Evolutionary conservation across 2,113 vertebrate species (phyloP).

Genomic region (Rafetus swinhoei): DNA sequence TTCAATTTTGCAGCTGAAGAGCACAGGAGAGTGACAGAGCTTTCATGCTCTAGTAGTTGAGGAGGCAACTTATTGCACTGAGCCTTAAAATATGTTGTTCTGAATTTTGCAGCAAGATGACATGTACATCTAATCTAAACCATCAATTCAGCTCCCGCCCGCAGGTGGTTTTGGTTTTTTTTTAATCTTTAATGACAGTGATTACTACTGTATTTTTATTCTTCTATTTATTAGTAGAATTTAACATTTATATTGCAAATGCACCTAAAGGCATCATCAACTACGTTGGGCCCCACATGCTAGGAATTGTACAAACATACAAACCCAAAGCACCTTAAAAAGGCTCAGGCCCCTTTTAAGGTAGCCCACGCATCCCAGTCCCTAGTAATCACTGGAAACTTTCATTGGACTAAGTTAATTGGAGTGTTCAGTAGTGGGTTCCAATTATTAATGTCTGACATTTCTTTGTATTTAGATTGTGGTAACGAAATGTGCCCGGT

Average conservation of each 20-base stretch:
- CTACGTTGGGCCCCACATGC: not conserved
- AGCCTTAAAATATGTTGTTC: not conserved
- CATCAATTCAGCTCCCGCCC: constrained; percentile 3
- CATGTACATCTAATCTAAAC: not conserved
- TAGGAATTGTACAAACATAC: not conserved
- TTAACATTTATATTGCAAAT: not conserved
- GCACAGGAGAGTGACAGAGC: accelerated
- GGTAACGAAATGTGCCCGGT: not conserved
- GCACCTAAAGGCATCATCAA: not conserved
- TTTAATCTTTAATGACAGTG: not conserved
- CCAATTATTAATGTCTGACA: not conserved
- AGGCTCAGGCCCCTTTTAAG: not conserved
- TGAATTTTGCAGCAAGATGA: constrained; percentile 5
- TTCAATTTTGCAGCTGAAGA: not conserved
- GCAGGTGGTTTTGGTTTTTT: not conserved
- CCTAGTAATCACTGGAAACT: constrained; percentile 1
- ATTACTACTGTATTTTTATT: not conserved
- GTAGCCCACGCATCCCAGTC: not conserved
- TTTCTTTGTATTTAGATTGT: not conserved
- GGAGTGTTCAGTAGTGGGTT: not conserved
- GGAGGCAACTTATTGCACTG: not conserved
- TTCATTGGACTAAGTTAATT: not conserved
- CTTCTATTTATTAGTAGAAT: constrained; percentile 19
- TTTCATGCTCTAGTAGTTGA: not conserved
- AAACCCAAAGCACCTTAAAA: constrained; percentile 5